Conservation (phyloP, 2,888 invertebrate genomes). For the Pharmacophagus antenor region DNA sequence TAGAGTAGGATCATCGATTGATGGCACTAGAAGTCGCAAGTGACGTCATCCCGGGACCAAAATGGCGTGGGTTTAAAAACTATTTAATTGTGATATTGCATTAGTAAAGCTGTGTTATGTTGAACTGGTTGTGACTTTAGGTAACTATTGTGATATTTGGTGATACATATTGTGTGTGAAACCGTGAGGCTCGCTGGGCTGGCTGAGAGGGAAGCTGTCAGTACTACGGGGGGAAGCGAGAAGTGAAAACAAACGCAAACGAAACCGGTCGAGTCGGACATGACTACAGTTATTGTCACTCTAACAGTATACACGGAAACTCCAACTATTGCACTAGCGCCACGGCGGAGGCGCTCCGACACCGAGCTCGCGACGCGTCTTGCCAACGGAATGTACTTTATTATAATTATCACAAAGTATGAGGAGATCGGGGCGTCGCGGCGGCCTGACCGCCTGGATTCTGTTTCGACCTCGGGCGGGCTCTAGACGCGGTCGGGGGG, state of each 20-base stretch:
- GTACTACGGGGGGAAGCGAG: conserved; percentile 36
- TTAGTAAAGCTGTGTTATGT: conserved; percentile 77
- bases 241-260: conserved; percentile 32
- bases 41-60: conserved; percentile 37
- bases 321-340: conserved; percentile 41
- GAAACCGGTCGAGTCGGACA: conserved; percentile 44
- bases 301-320: conserved; percentile 60
- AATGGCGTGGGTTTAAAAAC: conserved; percentile 37
- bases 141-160: conserved; percentile 81
- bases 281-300: conserved; percentile 67
- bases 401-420: conserved; percentile 72
- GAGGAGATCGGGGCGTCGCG: conserved; percentile 57
- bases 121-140: conserved; percentile 76
- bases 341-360: conserved; percentile 17
- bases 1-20: conserved; percentile 5
- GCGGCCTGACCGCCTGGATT: conserved; percentile 36
- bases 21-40: conserved; percentile 37
- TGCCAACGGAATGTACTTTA: conserved; percentile 72
- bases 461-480: conserved; percentile 59
- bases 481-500: conserved; percentile 49
- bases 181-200: conserved; percentile 37
- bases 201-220: conserved; percentile 42
- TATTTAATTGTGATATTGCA: conserved; percentile 70
- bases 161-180: conserved; percentile 49
- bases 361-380: conserved; percentile 18